Evolutionary conservation across 1,140 invertebrate genomes (phyloP).

Genomic region (Galleria mellonella): DNA sequence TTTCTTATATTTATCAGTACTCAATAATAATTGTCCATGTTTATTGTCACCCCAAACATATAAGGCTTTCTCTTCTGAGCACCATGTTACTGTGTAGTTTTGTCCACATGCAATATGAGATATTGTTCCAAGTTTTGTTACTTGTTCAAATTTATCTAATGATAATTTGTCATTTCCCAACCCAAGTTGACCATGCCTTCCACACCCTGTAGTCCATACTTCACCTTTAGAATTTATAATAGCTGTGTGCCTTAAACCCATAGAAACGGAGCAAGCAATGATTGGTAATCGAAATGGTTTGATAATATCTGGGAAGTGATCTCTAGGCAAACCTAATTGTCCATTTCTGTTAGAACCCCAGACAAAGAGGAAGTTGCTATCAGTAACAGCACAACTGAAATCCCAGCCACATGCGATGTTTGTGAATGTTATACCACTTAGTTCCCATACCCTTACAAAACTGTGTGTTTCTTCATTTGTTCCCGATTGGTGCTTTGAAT

Average conservation of each 20-base stretch:
- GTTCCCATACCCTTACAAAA: constrained; percentile 73
- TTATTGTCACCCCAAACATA: constrained; percentile 85
- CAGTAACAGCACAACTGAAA: constrained; percentile 79
- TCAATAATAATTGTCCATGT: constrained; percentile 79
- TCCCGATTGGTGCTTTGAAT: constrained; percentile 87
- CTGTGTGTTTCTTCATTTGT: constrained; percentile 69
- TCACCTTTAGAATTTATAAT: constrained; percentile 78
- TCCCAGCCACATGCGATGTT: constrained; percentile 83
- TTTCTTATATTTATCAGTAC: constrained; percentile 53
- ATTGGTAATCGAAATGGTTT: constrained; percentile 60
- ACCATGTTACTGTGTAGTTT: constrained; percentile 81
- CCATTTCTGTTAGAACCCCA: constrained; percentile 86
- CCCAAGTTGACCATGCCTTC: constrained; percentile 80
- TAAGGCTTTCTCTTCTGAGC: constrained; percentile 74
- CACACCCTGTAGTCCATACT: constrained; percentile 78
- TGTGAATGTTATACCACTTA: constrained; percentile 75
- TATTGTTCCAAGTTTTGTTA: constrained; percentile 74
- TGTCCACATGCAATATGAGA: constrained; percentile 81
- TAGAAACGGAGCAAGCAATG: constrained; percentile 59
- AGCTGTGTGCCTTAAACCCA: constrained; percentile 81
- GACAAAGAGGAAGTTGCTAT: constrained; percentile 78
- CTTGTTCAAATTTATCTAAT: constrained; percentile 74
- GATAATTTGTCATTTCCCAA: constrained; percentile 61
- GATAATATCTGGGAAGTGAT: constrained; percentile 52
- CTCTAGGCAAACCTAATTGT: constrained; percentile 79